Base-by-base conservation (phyloP, 2,888 invertebrate species). In the Pseudococcus viburni region DNA sequence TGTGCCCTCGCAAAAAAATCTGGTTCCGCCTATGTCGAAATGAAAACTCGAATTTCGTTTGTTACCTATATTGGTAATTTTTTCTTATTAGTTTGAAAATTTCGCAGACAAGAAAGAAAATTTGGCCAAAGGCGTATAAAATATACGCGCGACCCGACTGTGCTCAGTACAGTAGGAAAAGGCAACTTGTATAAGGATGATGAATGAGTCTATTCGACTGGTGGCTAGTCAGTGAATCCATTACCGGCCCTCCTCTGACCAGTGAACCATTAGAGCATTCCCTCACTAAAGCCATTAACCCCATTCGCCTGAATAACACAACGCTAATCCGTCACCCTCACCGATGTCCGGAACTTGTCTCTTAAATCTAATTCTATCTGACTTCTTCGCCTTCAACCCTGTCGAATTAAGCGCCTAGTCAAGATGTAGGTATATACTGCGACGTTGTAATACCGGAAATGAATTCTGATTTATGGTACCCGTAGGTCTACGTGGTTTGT, bases 241-340 rank as follows among this genome's bases (percentile, higher is more conserved):
- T 77, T 77, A 77, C 39, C 77, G 33, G n/a, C 39, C 77, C 77
- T 17, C 11, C 42, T 42, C 77, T 39, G 77, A 77, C 77, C 77
- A 77, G 77, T 77, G 77, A 77, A 77, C 77, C 77, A 77, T 77
- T 39, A 77, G 39, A 77, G 77, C 42, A 77, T 39, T 77, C 77
- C 39, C 77, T 77, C 17, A 77, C 77, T n/a, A n/a, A 77, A 77
- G 77, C 77, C 77, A 77, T 77, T 77, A 73, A 77, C 77, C 77
- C 77, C 77, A 15, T 77, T 77, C 42, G 77, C 77, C 39, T 42
- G 77, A 77, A 77, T 77, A 77, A 77, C 77, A 42, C 77, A 77
- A 42, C 77, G 42, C 77, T 77, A 77, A 77, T 77, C 77, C 77
- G 77, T 77, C 77, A 77, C 77, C 42, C 77, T 33, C 26, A 42